Conservation (phyloP, 2,113 vertebrate genomes). For the Alligator sinensis region DNA sequence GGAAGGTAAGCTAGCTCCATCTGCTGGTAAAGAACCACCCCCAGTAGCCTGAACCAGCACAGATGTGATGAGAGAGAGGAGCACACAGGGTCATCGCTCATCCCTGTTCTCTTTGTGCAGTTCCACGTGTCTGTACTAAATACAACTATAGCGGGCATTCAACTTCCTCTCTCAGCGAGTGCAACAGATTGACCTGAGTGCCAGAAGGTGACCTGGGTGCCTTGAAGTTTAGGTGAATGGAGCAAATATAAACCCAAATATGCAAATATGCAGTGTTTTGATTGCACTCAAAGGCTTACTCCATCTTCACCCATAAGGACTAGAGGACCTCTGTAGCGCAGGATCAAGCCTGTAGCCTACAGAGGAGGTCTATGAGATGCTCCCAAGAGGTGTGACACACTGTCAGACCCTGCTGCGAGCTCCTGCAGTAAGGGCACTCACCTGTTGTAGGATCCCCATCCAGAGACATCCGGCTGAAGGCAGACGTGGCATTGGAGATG, state of each 20-base stretch:
- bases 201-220: background rate
- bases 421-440: fast-evolving
- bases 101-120: fast-evolving
- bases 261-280: background rate
- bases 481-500: constrained; percentile 84
- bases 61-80: background rate
- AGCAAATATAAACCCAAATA: no score
- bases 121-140: fast-evolving
- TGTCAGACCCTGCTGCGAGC: fast-evolving
- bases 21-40: constrained; percentile 9
- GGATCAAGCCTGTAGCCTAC: background rate
- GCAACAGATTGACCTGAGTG: background rate
- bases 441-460: constrained; percentile 81
- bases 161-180: background rate
- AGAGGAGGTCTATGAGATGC: fast-evolving
- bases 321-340: fast-evolving
- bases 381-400: fast-evolving
- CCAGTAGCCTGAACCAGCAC: background rate
- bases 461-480: constrained; percentile 85
- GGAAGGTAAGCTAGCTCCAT: background rate
- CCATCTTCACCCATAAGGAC: background rate
- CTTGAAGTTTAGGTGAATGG: background rate
- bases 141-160: background rate
- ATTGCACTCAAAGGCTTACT: background rate
- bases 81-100: background rate